A percentile compares a stretch with the other conserved stretches of the same genome.
Conservation (phyloP, 2,888 invertebrate species). For the Noctua fimbriata region DNA sequence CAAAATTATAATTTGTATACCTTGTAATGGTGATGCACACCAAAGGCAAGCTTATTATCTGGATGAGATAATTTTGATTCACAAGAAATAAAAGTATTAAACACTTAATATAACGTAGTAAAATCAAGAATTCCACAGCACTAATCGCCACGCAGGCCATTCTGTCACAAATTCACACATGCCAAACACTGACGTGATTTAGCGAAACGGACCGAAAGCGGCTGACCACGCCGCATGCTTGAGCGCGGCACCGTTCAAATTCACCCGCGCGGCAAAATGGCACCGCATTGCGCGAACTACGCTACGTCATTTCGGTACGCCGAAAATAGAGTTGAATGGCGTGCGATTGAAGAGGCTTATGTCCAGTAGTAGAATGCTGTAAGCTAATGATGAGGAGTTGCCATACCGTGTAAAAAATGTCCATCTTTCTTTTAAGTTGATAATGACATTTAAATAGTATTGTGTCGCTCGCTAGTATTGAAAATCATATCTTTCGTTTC, state of each 20-base stretch:
- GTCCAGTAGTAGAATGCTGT: neutral
- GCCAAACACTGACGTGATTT: slow-evolving; percentile 43
- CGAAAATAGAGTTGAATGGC: neutral
- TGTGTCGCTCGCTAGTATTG: neutral
- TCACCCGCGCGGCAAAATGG: slow-evolving; percentile 38
- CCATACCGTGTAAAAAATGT: neutral
- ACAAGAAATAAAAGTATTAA: neutral
- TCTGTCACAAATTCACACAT: slow-evolving; percentile 49
- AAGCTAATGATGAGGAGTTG: neutral
- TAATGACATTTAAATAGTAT: neutral
- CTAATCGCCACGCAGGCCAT: neutral
- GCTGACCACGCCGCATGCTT: slow-evolving; percentile 36
- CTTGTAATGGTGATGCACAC: neutral
- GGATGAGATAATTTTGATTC: neutral
- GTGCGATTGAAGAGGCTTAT: neutral
- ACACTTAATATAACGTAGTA: neutral
- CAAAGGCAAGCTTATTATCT: neutral
- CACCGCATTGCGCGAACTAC: slow-evolving; percentile 4
- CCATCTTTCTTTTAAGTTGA: neutral
- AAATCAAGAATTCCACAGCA: neutral
- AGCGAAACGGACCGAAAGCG: slow-evolving; percentile 31
- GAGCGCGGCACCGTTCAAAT: slow-evolving; percentile 9
- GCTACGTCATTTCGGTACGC: neutral
- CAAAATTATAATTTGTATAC: neutral
- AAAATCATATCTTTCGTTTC: neutral